Evolutionary conservation across 2,113 vertebrate species (phyloP), one percentile per base, ranked within the genome.

Genomic region (Micromys minutus): DNA sequence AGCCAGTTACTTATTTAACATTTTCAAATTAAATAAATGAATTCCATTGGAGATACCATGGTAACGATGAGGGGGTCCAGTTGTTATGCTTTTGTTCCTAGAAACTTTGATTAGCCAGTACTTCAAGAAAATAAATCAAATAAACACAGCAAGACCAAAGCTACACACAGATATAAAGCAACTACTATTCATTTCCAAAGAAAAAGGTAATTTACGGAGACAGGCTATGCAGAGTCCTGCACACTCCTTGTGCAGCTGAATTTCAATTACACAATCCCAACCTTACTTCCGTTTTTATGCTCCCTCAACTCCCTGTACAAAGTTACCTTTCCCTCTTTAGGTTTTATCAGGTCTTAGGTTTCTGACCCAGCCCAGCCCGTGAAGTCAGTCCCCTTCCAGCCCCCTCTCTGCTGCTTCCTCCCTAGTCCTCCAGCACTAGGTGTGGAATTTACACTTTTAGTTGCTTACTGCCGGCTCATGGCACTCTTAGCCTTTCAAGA

Each of bases 21-120:
- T 19, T 76, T 93, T 95, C 77, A 80, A 94, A 94, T 50, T 90
- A 92, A 96, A 96, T n/a, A 36, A 96, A 94, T 72, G 45, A 92
- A 85, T 74, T 57, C 10, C 34, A 96, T 55, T 74, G 67, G 39
- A 57, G 45, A 83, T 79, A 69, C 39, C 71, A 86, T 5, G 10
- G 9, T 83, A 96, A 92, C 24, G 87, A 83, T 19, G 36, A 76
- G 17, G 63, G 76, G 36, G 3, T 90, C 85, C n/a, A 75, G 8
- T 34, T 77, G 29, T 50, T 69, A 87, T 13, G 84, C 13, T 88
- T 92, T n/a, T 61, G 13, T 67, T 89, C 47, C 59, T 77, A 77
- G 47, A 94, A 67, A 91, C 45, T 52, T 96, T 76, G 34, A 92
- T 47, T 36, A 88, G 34, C 52, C 52, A 50, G 63, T 42, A 1